A percentile compares a stretch with the other conserved stretches of the same genome.
Conservation (phyloP, 2,888 invertebrate genomes). For the Orthosia gothica region DNA sequence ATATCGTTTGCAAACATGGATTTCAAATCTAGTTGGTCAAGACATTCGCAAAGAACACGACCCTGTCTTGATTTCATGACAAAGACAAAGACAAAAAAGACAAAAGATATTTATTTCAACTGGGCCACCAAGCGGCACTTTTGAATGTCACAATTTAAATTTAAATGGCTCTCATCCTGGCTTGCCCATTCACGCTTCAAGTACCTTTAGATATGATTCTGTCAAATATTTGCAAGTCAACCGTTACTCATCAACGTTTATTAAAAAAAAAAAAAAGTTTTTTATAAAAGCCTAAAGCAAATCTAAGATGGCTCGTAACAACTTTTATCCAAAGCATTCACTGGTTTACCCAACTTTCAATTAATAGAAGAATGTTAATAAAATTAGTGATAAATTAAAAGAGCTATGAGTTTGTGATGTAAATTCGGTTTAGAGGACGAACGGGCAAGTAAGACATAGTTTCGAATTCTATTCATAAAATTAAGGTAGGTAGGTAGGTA, state of each 20-base stretch:
- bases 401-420: constrained; percentile 10
- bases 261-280: neutral
- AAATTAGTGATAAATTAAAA: constrained; percentile 27
- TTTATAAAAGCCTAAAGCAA: constrained; percentile 14
- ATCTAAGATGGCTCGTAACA: constrained; percentile 25
- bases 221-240: constrained; percentile 22
- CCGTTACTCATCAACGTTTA: neutral
- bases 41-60: constrained; percentile 21
- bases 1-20: constrained; percentile 1
- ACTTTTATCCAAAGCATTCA: constrained; percentile 10
- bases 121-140: too few relatives aligned
- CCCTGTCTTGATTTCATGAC: constrained; percentile 30
- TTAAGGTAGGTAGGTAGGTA: too few relatives aligned
- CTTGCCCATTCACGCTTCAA: constrained; percentile 17
- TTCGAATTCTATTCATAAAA: constrained; percentile 5
- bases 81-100: too few relatives aligned
- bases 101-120: too few relatives aligned
- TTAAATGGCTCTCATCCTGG: constrained; percentile 15
- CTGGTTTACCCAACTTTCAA: constrained; percentile 12
- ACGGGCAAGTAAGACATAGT: neutral
- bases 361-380: constrained; percentile 25
- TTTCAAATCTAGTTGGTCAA: constrained; percentile 18
- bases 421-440: constrained; percentile 13
- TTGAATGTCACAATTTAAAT: too few relatives aligned
- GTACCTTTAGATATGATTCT: constrained; percentile 22